Evolutionary conservation across 2,113 vertebrate species (phyloP).

Genomic region (Maylandia zebra): DNA sequence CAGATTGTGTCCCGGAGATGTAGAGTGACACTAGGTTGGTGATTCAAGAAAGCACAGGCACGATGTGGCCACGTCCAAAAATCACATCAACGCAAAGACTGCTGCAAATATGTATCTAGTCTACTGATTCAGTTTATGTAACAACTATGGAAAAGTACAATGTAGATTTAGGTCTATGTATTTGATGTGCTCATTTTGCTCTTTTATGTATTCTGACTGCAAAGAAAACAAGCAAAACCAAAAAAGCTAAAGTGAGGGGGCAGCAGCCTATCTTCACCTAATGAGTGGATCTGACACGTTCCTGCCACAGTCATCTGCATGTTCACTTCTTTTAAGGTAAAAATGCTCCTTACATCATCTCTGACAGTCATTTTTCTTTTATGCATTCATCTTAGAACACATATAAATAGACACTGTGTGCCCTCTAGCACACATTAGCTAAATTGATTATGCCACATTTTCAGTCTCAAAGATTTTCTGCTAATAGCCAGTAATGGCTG

Average conservation of each 20-base stretch:
- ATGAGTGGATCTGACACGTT: not conserved
- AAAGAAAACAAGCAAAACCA: not conserved
- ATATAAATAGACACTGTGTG: not conserved
- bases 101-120: not conserved
- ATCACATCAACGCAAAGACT: not conserved
- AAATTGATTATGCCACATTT: not conserved
- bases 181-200: not conserved
- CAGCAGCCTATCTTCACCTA: not conserved
- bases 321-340: not conserved
- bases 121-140: not conserved
- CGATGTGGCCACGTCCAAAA: not conserved
- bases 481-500: not conserved
- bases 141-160: not conserved
- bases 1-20: not conserved
- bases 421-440: not conserved
- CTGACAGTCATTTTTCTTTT: not conserved
- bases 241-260: not conserved
- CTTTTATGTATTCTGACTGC: not conserved
- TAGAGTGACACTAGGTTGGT: not conserved
- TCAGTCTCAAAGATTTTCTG: not conserved
- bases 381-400: not conserved
- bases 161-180: not conserved
- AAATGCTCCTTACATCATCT: not conserved
- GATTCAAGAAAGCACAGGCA: not conserved
- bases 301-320: not conserved